Base-by-base conservation (phyloP, 2,888 invertebrate genomes). In the Clusia tigrina region DNA sequence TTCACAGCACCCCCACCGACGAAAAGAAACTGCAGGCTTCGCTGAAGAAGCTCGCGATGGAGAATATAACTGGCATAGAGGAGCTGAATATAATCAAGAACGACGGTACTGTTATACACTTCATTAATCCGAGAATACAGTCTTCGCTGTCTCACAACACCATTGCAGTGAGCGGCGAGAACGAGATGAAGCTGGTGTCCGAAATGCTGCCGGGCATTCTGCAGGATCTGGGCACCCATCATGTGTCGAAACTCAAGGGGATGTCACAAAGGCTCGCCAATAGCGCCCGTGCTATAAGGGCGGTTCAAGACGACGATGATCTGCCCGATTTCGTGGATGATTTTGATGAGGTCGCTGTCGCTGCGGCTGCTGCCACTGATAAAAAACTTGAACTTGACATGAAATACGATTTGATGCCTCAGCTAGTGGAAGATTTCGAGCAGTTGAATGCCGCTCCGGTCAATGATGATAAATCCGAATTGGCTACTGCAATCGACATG, bases 41-140 rank as follows among this genome's bases (percentile, higher is more conserved):
- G 67, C 86, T 99, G 79, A 99, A 99, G 86, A 99, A 99, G 85
- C 86, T 99, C 71, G 94, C 96, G 76, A 98, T 98, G 60, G 98
- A 97, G 85, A 96, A 94, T 77, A 99, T 99, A 80, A 98, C 98
- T 73, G 98, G 98, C 72, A 98, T 98, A 81, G 98, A 99, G 85
- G 98, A 99, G 86, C 97, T 98, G 63, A 99, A 99, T 86, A 98
- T 99, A 95, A 98, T 99, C 81, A 98, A 98, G 86, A 98, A 98
- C 85, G 99, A 99, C 85, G 98, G 98, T 67, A 93, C 95, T 68
- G 98, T 99, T 64, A 98, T 99, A 82, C 98, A 99, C 84, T 99
- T 99, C 85, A 99, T 98, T 85, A 99, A 99, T 85, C 98, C 99
- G 57, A 99, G 99, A 87, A 98, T 98, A 70, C 99, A 99, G 86